phyloP scores from a whole-genome alignment of 1,140 invertebrate genomes.

The Plutomurus gul region DNA sequence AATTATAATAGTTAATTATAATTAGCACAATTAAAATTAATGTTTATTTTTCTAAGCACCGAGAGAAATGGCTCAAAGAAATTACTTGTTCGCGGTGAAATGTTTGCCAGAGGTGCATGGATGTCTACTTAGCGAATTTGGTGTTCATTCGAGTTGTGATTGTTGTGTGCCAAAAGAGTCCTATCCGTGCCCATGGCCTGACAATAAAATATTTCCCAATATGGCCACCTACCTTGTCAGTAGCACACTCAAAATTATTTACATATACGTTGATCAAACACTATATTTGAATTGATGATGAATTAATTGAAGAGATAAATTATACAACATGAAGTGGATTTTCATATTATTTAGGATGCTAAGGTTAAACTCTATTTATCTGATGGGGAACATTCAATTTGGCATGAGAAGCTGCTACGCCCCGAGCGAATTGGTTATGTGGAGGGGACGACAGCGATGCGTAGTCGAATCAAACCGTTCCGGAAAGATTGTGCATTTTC shows the following conservation, averaged over 20 bases:
- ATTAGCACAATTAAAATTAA: background rate
- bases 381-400: background rate
- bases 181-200: background rate
- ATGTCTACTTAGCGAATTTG: background rate
- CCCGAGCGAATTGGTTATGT: background rate
- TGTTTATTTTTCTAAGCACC: background rate
- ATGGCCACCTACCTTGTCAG: background rate
- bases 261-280: background rate
- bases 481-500: background rate
- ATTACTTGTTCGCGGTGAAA: background rate
- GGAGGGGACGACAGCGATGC: background rate
- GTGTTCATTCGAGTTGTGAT: too few relatives aligned
- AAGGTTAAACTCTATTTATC: background rate
- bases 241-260: background rate
- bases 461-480: background rate
- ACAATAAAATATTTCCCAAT: background rate
- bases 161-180: background rate
- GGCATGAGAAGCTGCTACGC: background rate
- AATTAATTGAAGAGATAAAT: background rate
- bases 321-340: background rate
- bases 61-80: conserved; percentile 11
- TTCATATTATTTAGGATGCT: background rate
- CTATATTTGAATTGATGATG: background rate
- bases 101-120: background rate
- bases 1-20: background rate